phyloP scores from a whole-genome alignment of 37 sponge, comb jelly and placozoan genomes.

The Cliona cf. orientalis region DNA sequence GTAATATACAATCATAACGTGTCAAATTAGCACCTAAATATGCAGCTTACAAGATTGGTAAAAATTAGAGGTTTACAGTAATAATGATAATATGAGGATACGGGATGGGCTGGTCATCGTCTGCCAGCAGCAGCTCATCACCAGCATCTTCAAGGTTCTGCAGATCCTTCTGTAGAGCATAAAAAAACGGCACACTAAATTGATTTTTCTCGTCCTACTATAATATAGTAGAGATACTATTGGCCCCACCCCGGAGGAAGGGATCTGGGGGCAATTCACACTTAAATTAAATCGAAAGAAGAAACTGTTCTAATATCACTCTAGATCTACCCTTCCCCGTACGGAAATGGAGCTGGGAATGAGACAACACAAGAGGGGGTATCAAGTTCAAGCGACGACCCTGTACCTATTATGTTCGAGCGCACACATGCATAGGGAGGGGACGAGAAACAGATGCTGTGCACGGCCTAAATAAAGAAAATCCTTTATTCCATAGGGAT shows the following conservation, averaged over 20 bases:
- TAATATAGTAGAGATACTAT: background rate
- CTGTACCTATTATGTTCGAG: no score
- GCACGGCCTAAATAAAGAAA: no score
- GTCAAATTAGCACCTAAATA: no score
- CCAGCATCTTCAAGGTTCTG: slow-evolving; percentile 79
- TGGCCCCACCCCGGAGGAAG: background rate
- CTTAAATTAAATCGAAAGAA: background rate
- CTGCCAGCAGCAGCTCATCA: slow-evolving; percentile 63
- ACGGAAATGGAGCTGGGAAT: background rate
- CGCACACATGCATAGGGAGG: no score
- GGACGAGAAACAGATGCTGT: no score
- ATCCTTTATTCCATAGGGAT: no score
- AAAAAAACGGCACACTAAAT: background rate
- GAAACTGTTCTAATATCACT: background rate
- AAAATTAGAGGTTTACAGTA: no score
- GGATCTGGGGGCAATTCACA: background rate
- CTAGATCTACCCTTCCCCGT: background rate
- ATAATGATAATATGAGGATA: no score
- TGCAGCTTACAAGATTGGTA: no score
- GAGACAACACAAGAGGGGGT: no score
- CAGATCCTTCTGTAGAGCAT: slow-evolving; percentile 65
- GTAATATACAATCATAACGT: no score
- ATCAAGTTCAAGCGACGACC: no score
- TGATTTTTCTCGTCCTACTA: background rate
- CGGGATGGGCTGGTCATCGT: slow-evolving; percentile 61